Conservation (phyloP, 2,888 invertebrate species). For the Bedellia somnulentella region DNA sequence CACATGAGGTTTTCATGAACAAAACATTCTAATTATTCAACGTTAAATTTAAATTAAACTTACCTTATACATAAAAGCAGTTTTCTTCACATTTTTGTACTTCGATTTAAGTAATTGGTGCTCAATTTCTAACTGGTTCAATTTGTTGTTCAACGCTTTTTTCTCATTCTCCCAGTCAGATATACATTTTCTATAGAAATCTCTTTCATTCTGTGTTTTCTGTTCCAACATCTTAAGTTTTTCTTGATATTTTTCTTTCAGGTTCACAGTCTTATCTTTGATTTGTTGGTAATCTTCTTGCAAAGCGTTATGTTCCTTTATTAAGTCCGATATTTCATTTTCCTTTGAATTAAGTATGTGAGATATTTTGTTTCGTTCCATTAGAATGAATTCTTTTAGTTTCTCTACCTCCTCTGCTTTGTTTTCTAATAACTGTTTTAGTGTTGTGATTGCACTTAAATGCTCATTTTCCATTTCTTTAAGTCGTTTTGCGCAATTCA, state of each 20-base stretch:
- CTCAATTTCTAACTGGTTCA: conserved; percentile 40
- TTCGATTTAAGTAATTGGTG: conserved; percentile 56
- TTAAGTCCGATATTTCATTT: conserved; percentile 43
- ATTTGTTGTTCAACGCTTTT: conserved; percentile 37
- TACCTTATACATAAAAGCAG: conserved; percentile 66
- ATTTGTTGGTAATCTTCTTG: conserved; percentile 34
- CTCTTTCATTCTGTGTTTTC: conserved; percentile 32
- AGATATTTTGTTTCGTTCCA: conserved; percentile 51
- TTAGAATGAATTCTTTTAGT: conserved; percentile 48
- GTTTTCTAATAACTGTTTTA: conserved; percentile 48
- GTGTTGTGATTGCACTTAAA: conserved; percentile 34
- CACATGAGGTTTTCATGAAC: too few relatives aligned
- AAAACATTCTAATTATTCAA: too few relatives aligned
- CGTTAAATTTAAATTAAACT: conserved; percentile 3
- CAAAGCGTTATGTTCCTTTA: conserved; percentile 41
- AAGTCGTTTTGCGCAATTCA: conserved; percentile 48
- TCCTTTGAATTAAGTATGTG: conserved; percentile 54
- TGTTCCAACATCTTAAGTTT: conserved; percentile 24
- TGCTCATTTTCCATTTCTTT: conserved; percentile 56
- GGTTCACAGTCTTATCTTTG: conserved; percentile 29
- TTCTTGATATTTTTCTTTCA: conserved; percentile 40
- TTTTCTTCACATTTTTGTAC: conserved; percentile 65
- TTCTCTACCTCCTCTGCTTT: conserved; percentile 57
- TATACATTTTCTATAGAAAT: conserved; percentile 23
- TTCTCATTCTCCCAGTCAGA: conserved; percentile 26